phyloP scores from a whole-genome alignment of 2,797 vertebrate species.

The Lateolabrax maculatus region DNA sequence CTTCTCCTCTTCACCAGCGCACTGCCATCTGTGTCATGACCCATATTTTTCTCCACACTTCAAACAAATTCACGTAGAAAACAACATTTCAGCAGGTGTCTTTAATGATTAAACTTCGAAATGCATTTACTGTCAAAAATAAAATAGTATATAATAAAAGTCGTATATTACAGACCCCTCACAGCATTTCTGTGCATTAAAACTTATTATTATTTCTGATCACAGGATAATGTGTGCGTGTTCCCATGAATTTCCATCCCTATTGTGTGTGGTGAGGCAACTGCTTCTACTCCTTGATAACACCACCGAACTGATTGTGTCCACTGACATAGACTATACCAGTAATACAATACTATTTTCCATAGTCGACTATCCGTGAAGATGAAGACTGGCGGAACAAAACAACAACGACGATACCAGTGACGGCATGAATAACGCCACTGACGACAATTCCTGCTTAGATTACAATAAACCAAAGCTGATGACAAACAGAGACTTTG shows the following conservation, averaged over 20 bases:
- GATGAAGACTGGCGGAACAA: not conserved
- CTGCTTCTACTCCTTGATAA: constrained; percentile 10
- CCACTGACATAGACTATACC: not conserved
- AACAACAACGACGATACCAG: constrained; percentile 5
- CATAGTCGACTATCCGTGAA: not conserved
- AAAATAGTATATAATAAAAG: not conserved
- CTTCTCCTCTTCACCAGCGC: not conserved
- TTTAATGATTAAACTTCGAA: not conserved
- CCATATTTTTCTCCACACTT: too few relatives aligned
- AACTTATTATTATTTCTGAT: not conserved
- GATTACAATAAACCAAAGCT: constrained; percentile 61
- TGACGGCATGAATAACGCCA: constrained; percentile 51
- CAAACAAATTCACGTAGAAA: too few relatives aligned
- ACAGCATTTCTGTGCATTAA: not conserved
- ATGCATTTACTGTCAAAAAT: not conserved
- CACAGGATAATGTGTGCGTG: not conserved
- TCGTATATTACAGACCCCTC: not conserved
- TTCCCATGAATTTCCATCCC: not conserved
- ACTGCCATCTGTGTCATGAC: not conserved
- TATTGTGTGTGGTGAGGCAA: not conserved
- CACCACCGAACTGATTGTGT: not conserved
- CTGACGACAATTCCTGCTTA: constrained; percentile 49
- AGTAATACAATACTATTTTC: constrained; percentile 11
- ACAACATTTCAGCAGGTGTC: too few relatives aligned
- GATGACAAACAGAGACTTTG: constrained; percentile 68